Base-by-base conservation (phyloP, 2,888 invertebrate genomes). In the Drosophila paranaensis region DNA sequence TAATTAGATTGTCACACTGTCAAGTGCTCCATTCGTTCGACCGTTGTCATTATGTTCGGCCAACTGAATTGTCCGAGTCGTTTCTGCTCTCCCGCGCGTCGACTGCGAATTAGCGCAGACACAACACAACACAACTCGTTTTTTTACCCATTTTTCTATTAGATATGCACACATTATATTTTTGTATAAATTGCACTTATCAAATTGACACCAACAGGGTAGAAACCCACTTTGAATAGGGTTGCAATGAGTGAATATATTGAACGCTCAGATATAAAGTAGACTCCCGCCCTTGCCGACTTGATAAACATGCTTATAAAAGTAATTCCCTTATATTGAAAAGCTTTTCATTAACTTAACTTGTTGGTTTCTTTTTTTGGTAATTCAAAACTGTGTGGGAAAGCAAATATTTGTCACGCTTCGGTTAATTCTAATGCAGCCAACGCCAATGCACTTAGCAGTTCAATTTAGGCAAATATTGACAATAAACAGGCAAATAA, bases 1-100 rank as follows among this genome's bases (percentile, higher is more conserved):
- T 84, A 84, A 88, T 84, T 84, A 84, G 88, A 84, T 84, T 84
- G 84, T 84, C 84, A 88, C 84, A 80, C 74, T 79, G 81, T 78
- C 77, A 84, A 88, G 82, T 79, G 74, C 56, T 64, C 48, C 69
- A 61, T 54, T 71, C 67, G 66, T 68, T 74, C 57, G 70, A 68
- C 81, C 60, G 54, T 65, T 75, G 58, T 58, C 73, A 81, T 82
- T 82, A 84, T 76, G 60, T 63, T 53, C 74, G 73, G 57, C 75
- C 73, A 50, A 72, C 62, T 81, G 88, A 65, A 69, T 78, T 70
- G 71, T 58, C 75, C 79, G 55, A 64, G 39, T 60, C 62, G 46
- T 16, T 45, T 55, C 46, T 62, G 58, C 39, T 69, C 60, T 73
- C 69, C 57, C 60, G 42, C 33, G 30, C 35, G 62, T 60, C 20